Percentiles rank a stretch among this genome's conserved stretches.
These are phyloP conservation scores for Anser brachyrhynchus DNA, from an alignment of 2,113 vertebrate genomes.

Conservation along the genomic window DNA sequence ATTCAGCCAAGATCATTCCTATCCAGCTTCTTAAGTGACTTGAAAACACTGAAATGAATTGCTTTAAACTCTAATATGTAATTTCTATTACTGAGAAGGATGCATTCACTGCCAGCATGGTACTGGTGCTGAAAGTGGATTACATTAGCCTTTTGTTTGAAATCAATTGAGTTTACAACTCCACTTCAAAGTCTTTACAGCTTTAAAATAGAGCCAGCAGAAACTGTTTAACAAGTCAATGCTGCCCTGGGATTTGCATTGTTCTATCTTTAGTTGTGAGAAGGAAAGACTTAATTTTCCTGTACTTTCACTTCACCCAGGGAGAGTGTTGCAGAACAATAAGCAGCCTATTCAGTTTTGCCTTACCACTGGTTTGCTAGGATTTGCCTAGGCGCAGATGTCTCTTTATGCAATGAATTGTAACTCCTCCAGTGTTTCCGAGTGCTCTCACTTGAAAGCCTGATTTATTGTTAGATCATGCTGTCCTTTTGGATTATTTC, in stretches of 20 bases:
- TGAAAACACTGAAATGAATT: slow-evolving; percentile 49
- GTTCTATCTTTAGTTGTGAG: slow-evolving; percentile 51
- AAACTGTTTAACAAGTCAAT: slow-evolving; percentile 71
- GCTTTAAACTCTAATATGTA: slow-evolving; percentile 48
- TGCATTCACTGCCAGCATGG: slow-evolving; percentile 49
- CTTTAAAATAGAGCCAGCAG: slow-evolving; percentile 58
- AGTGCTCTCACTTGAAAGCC: not conserved
- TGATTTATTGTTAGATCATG: not conserved
- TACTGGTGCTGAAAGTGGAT: slow-evolving; percentile 67
- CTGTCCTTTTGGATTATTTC: not conserved
- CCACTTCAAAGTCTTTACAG: slow-evolving; percentile 58
- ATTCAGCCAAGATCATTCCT: slow-evolving; percentile 31
- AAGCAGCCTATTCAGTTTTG: not conserved
- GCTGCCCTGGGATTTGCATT: slow-evolving; percentile 53
- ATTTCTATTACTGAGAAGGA: slow-evolving; percentile 41
- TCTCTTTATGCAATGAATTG: not conserved
- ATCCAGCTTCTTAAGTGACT: slow-evolving; percentile 12
- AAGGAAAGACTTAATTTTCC: slow-evolving; percentile 61
- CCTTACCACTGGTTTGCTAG: not conserved
- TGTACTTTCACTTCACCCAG: slow-evolving; percentile 37
- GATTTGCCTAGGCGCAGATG: not conserved
- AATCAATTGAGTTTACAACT: slow-evolving; percentile 69
- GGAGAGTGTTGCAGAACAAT: slow-evolving; percentile 14
- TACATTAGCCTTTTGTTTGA: slow-evolving; percentile 69
- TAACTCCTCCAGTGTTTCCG: not conserved